These are phyloP conservation scores for Ligdia adustata DNA, from an alignment of 2,888 invertebrate species.

Conservation along the genomic window DNA sequence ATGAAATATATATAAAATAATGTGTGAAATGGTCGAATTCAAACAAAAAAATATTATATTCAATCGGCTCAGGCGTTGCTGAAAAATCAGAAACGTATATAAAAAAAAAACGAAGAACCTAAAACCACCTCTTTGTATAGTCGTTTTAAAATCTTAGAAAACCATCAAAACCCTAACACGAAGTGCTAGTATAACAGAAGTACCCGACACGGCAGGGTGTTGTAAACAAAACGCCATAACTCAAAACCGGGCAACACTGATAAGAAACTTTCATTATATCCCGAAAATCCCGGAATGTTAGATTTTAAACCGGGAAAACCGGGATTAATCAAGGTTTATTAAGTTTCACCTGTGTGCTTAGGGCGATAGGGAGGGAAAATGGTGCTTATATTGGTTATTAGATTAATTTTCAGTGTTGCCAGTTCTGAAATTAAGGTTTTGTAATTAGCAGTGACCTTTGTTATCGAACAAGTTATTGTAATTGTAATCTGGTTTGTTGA, in stretches of 20 bases:
- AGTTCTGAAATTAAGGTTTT: conserved; percentile 50
- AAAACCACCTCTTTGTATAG: too few relatives aligned
- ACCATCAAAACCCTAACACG: too few relatives aligned
- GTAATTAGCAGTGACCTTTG: conserved; percentile 44
- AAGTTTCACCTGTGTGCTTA: conserved; percentile 78
- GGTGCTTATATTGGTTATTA: conserved; percentile 70
- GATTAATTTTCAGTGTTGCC: conserved; percentile 59
- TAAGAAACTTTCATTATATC: conserved; percentile 82
- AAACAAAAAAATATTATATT: too few relatives aligned
- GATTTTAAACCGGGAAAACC: conserved; percentile 73
- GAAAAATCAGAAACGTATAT: too few relatives aligned
- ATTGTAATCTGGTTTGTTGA: conserved; percentile 17
- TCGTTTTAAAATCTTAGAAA: too few relatives aligned
- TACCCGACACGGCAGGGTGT: conserved; percentile 38
- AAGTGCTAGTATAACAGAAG: too few relatives aligned
- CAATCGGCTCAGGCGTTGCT: too few relatives aligned
- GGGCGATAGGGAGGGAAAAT: conserved; percentile 52
- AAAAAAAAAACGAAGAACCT: too few relatives aligned
- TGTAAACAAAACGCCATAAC: conserved; percentile 67
- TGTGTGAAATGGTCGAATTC: too few relatives aligned
- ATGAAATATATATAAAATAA: too few relatives aligned
- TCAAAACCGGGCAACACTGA: conserved; percentile 77
- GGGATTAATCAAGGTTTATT: conserved; percentile 74
- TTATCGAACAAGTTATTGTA: conserved; percentile 12
- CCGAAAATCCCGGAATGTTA: conserved; percentile 73